Conservation (phyloP, 2,113 vertebrate species). For the Xenus cinereus region DNA sequence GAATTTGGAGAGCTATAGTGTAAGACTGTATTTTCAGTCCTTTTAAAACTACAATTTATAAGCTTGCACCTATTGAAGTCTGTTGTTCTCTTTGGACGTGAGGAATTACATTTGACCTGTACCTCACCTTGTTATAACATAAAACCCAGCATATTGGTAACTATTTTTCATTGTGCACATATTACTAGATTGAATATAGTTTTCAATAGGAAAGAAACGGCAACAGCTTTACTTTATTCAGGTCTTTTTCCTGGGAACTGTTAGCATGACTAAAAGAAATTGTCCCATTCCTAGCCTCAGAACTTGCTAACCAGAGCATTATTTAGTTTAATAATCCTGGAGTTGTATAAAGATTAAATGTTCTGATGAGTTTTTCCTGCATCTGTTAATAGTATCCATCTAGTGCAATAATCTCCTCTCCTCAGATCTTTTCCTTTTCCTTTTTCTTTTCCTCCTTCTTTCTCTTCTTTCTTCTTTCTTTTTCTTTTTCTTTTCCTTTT, state of each 20-base stretch:
- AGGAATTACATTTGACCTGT: not conserved
- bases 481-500: fast-evolving
- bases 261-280: not conserved
- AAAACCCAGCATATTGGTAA: not conserved
- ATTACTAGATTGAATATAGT: not conserved
- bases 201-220: not conserved
- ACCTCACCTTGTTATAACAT: not conserved
- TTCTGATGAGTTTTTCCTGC: not conserved
- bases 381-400: not conserved
- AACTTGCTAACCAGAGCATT: not conserved
- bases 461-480: too few relatives aligned
- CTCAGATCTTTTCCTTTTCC: too few relatives aligned
- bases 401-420: not conserved
- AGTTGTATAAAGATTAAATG: not conserved
- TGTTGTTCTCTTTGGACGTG: not conserved
- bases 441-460: fast-evolving
- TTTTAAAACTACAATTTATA: not conserved
- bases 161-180: not conserved
- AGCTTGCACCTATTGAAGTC: not conserved
- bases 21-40: not conserved
- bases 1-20: not conserved
- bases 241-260: not conserved
- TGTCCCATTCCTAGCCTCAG: not conserved
- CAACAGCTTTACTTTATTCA: not conserved
- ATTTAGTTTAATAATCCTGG: not conserved